A percentile compares a stretch with the other conserved stretches of the same genome.
These are phyloP conservation scores for Diorhabda sublineata DNA, from an alignment of 1,140 invertebrate species.

Conservation along the genomic window DNA sequence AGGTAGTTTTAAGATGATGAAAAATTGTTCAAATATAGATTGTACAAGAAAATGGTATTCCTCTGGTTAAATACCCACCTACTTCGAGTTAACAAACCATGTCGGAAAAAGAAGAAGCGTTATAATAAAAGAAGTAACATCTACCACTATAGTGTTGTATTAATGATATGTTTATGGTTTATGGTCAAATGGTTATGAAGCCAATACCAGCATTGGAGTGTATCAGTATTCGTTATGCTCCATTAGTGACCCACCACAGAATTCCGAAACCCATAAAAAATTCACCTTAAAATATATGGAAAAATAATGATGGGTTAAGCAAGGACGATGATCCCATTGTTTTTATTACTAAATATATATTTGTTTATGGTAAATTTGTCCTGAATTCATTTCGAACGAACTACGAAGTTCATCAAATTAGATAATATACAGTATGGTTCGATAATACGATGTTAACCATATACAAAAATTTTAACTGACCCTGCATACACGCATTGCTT, in stretches of 20 bases:
- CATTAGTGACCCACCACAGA: conserved; percentile 12
- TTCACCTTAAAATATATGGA: conserved; percentile 11
- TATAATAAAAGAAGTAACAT: conserved; percentile 13
- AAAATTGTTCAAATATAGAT: no score
- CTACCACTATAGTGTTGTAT: conserved; percentile 15
- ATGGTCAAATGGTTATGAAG: conserved; percentile 19
- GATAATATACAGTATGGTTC: no score
- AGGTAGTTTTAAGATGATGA: no score
- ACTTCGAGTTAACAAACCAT: conserved; percentile 22
- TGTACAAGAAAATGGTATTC: no score
- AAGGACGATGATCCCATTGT: neutral
- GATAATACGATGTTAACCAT: no score
- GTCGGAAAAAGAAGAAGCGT: conserved; percentile 5
- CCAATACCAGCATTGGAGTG: conserved; percentile 22
- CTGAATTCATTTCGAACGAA: no score
- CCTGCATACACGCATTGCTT: no score
- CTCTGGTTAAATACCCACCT: conserved; percentile 8
- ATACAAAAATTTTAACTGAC: no score
- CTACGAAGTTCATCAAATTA: no score
- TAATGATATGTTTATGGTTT: conserved; percentile 23
- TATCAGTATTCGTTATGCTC: conserved; percentile 21
- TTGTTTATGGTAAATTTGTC: no score
- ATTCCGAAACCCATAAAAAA: conserved; percentile 8
- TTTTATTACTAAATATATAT: no score
- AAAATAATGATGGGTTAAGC: conserved; percentile 9